Base-by-base conservation (phyloP, 1,140 invertebrate species). In the Diabrotica undecimpunctata region DNA sequence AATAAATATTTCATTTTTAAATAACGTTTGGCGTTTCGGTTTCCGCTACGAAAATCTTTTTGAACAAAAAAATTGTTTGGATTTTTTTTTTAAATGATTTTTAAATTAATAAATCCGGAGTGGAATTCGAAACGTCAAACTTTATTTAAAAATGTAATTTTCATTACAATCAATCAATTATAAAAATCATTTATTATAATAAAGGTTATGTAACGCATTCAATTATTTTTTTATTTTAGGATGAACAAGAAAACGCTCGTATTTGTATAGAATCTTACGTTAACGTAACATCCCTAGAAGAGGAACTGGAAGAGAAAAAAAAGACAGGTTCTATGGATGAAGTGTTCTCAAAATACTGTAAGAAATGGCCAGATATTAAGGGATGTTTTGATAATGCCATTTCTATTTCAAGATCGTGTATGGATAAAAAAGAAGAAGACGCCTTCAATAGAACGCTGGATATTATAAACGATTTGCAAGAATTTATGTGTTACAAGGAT, bases 401-500 rank as follows among this genome's bases (percentile, higher is more conserved):
- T 0, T 72, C 77, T 0, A 78, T 82, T 0, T 59, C 88, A 0
- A 83, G 87, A 62, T 81, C 82, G 0, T 93, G 91, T 68, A 78
- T 93, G 9, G 82, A 82, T 0, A 68, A 77, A 1, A 77, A 83
- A n/a, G 90, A 93, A 74, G 77, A 78, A 13, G 80, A 81, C 7
- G 84, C 81, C 54, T 81, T 84, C 11, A 81, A 83, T 51, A 84
- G 85, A 3, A 75, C 89, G 5, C 74, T 85, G 61, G 88, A 89
- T 61, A 83, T 92, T 7, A 85, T 86, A 0, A 82, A 87, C 4
- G 85, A 87, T 6, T 71, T 92, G 0, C 72, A 88, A 0, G 82
- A 86, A 35, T 93, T 93, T 70, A 79, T 88, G 12, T 93, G 91
- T 72, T 85, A 81, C 61, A 91, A 90, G 66, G 90, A 91, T 68